Evolutionary conservation across 2,797 vertebrate genomes (phyloP), one percentile per base, ranked within the genome.

Genomic region (Microctenopoma steveboyesi): DNA sequence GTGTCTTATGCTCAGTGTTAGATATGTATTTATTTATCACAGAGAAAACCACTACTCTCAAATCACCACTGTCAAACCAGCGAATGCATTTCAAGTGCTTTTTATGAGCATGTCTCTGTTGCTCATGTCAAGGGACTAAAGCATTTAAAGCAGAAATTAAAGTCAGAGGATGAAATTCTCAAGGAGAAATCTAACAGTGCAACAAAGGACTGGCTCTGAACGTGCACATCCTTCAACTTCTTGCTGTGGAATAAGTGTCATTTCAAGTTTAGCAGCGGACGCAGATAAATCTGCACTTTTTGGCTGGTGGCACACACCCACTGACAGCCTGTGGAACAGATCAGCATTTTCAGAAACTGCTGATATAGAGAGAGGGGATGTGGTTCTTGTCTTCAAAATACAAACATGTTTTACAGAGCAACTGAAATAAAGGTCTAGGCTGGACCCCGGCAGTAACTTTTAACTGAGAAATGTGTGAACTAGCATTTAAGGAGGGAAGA

Each of bases 271-370:
- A 3, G 13, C 45, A 1, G 6, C 58, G 33, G 50, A 81, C 66
- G 50, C 45, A 64, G 63, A 70, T 66, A 50, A 61, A 6, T 10
- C 35, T 16, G 47, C 39, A 47, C 54, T 53, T 77, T 56, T 58
- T 53, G 58, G 69, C 60, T 15, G 39, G 48, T 66, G 75, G 69
- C 51, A 11, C 42, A 65, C 74, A 53, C 74, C 64, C 78, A 63
- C 69, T 78, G 52, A 79, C 65, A 69, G 80, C 72, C 66, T 18
- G 67, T 63, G 67, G 42, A 63, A 56, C 57, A 74, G 53, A 78
- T 86, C 27, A 73, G 69, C 69, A 65, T 68, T 71, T 80, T 82
- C 46, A 55, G n/a, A 78, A 81, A 78, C 16, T 76, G 74, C 74
- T 69, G 81, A 79, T 74, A 30, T 45, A 7, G 75, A 65, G 39